These are phyloP conservation scores for Tetragonula clypearis DNA, from an alignment of 1,140 invertebrate species.

Conservation along the genomic window DNA sequence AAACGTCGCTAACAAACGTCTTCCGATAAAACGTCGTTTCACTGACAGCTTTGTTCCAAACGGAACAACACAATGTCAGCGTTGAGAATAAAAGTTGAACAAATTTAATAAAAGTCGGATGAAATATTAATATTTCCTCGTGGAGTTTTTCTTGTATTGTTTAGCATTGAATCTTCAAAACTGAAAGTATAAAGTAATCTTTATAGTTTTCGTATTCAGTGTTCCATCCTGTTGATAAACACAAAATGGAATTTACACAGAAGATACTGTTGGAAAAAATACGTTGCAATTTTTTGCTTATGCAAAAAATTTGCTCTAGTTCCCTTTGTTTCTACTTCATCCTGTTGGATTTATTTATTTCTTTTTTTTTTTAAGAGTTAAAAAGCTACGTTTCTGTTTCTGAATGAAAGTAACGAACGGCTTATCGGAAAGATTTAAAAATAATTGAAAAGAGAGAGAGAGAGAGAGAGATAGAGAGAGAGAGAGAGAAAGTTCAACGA, in stretches of 20 bases:
- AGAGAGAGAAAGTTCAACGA: background rate
- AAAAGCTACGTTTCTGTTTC: background rate
- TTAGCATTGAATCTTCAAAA: background rate
- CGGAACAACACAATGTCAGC: too few species aligned
- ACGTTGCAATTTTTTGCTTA: background rate
- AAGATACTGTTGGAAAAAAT: background rate
- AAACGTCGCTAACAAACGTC: background rate
- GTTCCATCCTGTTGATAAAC: background rate
- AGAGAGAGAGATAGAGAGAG: too few species aligned
- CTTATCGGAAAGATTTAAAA: background rate
- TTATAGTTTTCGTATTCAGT: background rate
- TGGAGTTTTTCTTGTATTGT: background rate
- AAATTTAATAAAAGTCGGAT: too few species aligned
- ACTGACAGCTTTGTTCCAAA: background rate
- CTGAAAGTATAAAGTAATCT: background rate
- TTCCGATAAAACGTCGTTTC: background rate
- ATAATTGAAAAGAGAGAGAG: background rate
- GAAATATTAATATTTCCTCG: background rate
- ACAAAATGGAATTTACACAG: background rate
- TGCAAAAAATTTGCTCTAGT: background rate
- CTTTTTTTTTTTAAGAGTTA: too few species aligned
- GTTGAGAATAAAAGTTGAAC: too few species aligned
- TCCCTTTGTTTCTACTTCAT: background rate
- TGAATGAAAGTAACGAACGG: background rate
- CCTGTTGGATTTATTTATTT: too few species aligned